phyloP scores from a whole-genome alignment of 2,113 vertebrate genomes.

The Orycteropus afer region DNA sequence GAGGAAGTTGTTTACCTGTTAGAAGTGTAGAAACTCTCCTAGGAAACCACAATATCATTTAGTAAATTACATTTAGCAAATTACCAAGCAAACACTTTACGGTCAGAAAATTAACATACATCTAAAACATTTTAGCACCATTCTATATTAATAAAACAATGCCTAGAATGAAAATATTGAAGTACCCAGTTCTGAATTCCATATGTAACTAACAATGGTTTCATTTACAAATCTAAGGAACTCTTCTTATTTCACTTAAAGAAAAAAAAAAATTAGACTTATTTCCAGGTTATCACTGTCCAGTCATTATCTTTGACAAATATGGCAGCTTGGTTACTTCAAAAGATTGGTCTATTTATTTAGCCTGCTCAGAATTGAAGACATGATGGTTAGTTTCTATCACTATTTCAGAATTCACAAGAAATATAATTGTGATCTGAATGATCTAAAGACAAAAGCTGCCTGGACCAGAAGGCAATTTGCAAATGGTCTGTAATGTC shows the following conservation, averaged over 20 bases:
- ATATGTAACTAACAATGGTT: not conserved
- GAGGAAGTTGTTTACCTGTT: not conserved
- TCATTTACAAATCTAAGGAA: not conserved
- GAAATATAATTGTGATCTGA: not conserved
- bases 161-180: not conserved
- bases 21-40: not conserved
- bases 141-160: not conserved
- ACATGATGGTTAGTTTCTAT: not conserved
- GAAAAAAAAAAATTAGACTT: not conserved
- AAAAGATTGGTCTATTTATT: not conserved
- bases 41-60: not conserved
- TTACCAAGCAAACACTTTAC: not conserved
- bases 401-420: not conserved
- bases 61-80: slow-evolving; percentile 6
- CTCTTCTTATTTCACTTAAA: not conserved
- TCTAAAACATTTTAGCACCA: not conserved
- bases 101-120: not conserved
- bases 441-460: not conserved
- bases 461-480: not conserved
- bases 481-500: not conserved
- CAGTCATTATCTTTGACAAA: not conserved
- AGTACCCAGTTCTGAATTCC: not conserved
- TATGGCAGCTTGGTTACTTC: not conserved
- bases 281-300: slow-evolving; percentile 1
- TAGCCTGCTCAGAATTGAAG: slow-evolving; percentile 8